These are phyloP conservation scores for Festucalex cinctus DNA, from an alignment of 2,113 vertebrate genomes.

Conservation along the genomic window DNA sequence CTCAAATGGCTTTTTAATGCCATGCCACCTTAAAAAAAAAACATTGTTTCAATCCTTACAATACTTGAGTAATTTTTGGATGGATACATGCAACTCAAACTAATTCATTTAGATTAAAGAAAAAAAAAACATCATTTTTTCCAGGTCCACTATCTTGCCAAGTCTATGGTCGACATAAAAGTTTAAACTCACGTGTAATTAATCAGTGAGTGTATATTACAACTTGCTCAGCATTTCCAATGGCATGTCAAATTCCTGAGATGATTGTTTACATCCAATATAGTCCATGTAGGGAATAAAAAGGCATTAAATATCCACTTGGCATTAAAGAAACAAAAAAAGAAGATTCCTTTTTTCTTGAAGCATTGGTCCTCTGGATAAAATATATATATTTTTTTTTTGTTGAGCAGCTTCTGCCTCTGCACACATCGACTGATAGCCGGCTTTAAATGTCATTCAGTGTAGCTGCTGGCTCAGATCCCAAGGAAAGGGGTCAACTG, in stretches of 20 bases:
- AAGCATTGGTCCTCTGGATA: constrained; percentile 35
- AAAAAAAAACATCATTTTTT: background rate
- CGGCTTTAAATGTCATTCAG: constrained; percentile 57
- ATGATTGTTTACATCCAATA: constrained; percentile 23
- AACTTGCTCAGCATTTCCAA: constrained; percentile 24
- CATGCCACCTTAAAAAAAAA: background rate
- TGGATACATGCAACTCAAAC: background rate
- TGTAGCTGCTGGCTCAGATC: constrained; percentile 45
- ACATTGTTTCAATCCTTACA: no score
- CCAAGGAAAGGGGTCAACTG: constrained; percentile 27
- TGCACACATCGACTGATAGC: constrained; percentile 37
- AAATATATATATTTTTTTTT: constrained; percentile 26
- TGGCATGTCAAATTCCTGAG: constrained; percentile 3
- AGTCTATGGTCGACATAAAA: background rate
- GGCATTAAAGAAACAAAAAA: background rate
- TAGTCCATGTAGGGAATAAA: constrained; percentile 19
- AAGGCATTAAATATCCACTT: constrained; percentile 18
- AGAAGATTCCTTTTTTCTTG: constrained; percentile 5
- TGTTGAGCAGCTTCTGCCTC: constrained; percentile 55
- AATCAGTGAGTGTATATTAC: constrained; percentile 27
- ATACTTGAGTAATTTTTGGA: background rate
- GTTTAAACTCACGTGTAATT: constrained; percentile 25
- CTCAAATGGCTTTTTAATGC: background rate
- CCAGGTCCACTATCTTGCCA: background rate
- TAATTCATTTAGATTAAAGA: background rate